Evolutionary conservation across 2,888 invertebrate genomes (phyloP).

Genomic region (Hydriomena furcata): DNA sequence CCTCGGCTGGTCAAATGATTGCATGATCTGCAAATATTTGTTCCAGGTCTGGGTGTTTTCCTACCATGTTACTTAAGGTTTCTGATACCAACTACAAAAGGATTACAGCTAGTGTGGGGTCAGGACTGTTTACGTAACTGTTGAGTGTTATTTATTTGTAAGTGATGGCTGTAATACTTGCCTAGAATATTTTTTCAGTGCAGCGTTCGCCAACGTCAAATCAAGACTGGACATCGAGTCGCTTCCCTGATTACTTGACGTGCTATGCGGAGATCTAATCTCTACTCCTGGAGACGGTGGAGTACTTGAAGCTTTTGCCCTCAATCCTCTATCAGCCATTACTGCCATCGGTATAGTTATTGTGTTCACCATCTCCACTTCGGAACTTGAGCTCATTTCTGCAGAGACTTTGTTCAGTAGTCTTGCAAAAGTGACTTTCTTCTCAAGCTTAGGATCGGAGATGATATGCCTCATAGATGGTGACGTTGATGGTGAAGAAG

Average conservation of each 20-base stretch:
- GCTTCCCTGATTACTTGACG: conserved; percentile 90
- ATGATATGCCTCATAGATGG: conserved; percentile 82
- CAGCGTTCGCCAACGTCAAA: conserved; percentile 84
- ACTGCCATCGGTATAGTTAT: conserved; percentile 78
- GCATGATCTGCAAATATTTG: too few species aligned
- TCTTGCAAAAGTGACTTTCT: conserved; percentile 91
- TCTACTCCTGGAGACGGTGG: conserved; percentile 88
- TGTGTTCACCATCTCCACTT: conserved; percentile 84
- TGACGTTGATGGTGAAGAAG: conserved; percentile 78
- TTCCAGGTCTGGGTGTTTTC: too few species aligned
- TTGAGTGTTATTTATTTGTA: too few species aligned
- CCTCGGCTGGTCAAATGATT: too few species aligned
- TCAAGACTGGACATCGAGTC: conserved; percentile 90
- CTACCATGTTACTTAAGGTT: too few species aligned
- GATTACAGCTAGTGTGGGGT: too few species aligned
- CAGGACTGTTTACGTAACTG: too few species aligned
- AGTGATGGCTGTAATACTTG: conserved; percentile 29
- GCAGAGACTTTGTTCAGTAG: conserved; percentile 89
- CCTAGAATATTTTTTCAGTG: conserved; percentile 83
- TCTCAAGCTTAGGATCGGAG: conserved; percentile 88
- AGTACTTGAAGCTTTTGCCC: conserved; percentile 73
- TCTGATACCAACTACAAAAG: too few species aligned
- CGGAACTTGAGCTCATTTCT: conserved; percentile 90
- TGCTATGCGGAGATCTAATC: conserved; percentile 85
- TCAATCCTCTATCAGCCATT: conserved; percentile 66